Base-by-base conservation (phyloP, 2,888 invertebrate genomes). In the Ditylenchus weischeri region DNA sequence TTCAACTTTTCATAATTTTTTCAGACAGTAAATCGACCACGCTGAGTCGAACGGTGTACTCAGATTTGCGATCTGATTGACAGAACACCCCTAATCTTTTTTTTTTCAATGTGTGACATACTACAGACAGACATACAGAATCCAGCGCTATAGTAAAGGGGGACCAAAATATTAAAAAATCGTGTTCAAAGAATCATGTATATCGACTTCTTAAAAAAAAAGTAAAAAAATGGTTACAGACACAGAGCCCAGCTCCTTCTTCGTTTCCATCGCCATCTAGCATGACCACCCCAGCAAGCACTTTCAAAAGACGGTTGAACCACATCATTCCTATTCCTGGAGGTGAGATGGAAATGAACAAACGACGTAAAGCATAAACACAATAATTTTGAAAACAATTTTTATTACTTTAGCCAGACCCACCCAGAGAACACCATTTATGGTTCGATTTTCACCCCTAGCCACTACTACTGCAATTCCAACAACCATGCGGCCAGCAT, bases 281-380 rank as follows among this genome's bases (percentile, higher is more conserved):
- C 23, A 3, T 62, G 8, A 48, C 38, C 43, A 36, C 47, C 38
- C 57, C 23, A 21, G 50, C 48, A 23, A 57, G 23, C 29, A 29
- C 35, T 29, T 49, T 43, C 18, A 7, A 64, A 19, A 73, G 69
- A 38, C 62, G 67, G 19, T 62, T 75, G 36, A 69, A 72, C 23
- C 72, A 72, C 54, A 74, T 76, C 62, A 78, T 77, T 62, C 77
- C 77, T 13, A 66, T 78, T 54, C 67, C 74, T 57, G 54, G 21
- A 54, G 29, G 54, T 54, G 69, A 74, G 61, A 77, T 78, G 77
- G 73, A 75, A 68, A 68, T 72, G 51, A 73, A 76, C 68, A 72
- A 71, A 67, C 71, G 74, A 68, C 75, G 77, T 77, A 70, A 70
- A 75, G 0, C 19, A 21, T 21, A 54, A 21, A 29, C 4, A 21